phyloP scores from a whole-genome alignment of 2,797 vertebrate genomes.

The Hyperoplus immaculatus region DNA sequence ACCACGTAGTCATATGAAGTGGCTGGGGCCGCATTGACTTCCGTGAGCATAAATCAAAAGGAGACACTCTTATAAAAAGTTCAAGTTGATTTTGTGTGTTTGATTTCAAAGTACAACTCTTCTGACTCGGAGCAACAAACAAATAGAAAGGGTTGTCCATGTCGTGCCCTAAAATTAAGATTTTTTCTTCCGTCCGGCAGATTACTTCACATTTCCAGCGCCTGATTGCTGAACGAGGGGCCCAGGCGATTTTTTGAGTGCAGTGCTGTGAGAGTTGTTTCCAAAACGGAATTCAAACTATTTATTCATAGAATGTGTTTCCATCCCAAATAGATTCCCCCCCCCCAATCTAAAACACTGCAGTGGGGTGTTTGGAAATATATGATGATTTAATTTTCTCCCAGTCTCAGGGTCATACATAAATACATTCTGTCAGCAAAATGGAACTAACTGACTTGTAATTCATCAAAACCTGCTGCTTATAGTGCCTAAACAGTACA shows the following conservation, averaged over 20 bases:
- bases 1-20: conserved; percentile 81
- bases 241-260: conserved; percentile 18
- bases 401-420: conserved; percentile 78
- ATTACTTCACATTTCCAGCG: conserved; percentile 48
- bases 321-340: conserved; percentile 78
- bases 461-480: conserved; percentile 73
- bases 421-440: conserved; percentile 78
- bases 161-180: conserved; percentile 49
- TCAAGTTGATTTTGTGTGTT: conserved; percentile 72
- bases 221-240: conserved; percentile 30
- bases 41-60: conserved; percentile 82
- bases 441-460: conserved; percentile 73
- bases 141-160: conserved; percentile 33
- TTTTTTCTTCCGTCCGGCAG: conserved; percentile 33
- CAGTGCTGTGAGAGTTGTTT: conserved; percentile 46
- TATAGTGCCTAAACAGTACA: conserved; percentile 66
- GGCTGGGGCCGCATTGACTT: conserved; percentile 70
- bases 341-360: conserved; percentile 81
- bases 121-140: conserved; percentile 36
- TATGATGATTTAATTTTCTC: conserved; percentile 85
- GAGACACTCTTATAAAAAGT: conserved; percentile 70
- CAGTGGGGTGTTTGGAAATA: conserved; percentile 68
- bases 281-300: conserved; percentile 64
- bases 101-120: conserved; percentile 61
- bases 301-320: conserved; percentile 80